These are phyloP conservation scores for Drosophila nasuta DNA, from an alignment of 1,140 invertebrate genomes.

Conservation along the genomic window DNA sequence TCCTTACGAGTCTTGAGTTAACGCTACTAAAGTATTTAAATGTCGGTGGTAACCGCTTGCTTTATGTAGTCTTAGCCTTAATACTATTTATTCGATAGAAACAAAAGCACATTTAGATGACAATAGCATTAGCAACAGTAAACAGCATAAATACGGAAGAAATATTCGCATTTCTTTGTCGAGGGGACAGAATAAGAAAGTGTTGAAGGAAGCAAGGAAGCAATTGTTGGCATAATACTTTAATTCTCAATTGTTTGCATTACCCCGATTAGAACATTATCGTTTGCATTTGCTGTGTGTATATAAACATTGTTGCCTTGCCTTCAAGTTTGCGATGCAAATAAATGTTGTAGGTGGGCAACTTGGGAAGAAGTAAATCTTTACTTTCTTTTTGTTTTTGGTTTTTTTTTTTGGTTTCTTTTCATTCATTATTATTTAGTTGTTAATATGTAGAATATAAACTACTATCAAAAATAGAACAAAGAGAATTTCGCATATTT, in stretches of 20 bases:
- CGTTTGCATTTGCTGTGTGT: too few relatives aligned
- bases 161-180: not conserved
- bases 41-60: slow-evolving; percentile 70
- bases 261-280: too few relatives aligned
- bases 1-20: slow-evolving; percentile 27
- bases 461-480: slow-evolving; percentile 79
- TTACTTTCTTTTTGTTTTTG: too few relatives aligned
- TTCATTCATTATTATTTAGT: slow-evolving; percentile 31
- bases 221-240: too few relatives aligned
- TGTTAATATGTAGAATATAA: slow-evolving; percentile 51
- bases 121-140: slow-evolving; percentile 52
- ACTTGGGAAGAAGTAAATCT: slow-evolving; percentile 18
- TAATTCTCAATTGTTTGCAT: too few relatives aligned
- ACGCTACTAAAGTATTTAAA: slow-evolving; percentile 62
- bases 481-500: slow-evolving; percentile 59
- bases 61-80: slow-evolving; percentile 53
- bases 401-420: too few relatives aligned
- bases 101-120: slow-evolving; percentile 69
- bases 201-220: not conserved
- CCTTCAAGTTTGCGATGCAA: too few relatives aligned
- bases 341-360: slow-evolving; percentile 24
- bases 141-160: not conserved
- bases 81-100: slow-evolving; percentile 48
- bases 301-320: too few relatives aligned
- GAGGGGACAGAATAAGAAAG: not conserved